Base-by-base conservation (phyloP, 2,888 invertebrate species). In the Drosophila maculinotata region DNA sequence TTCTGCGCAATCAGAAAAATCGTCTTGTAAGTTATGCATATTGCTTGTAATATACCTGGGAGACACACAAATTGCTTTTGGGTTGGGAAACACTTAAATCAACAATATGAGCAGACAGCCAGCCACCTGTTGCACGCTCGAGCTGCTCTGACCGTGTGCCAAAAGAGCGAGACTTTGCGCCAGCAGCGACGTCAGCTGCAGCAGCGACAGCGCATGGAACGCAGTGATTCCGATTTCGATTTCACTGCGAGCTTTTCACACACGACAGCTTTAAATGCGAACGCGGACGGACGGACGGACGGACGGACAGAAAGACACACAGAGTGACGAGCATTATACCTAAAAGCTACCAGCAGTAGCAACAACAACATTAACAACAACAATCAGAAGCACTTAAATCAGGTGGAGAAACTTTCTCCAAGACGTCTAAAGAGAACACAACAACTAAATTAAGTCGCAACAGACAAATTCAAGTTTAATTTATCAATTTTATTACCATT, bases 41-140 rank as follows among this genome's bases (percentile, higher is more conserved):
- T 59, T 31, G 48, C 64, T 45, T 53, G 44, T 65, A 57, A 20
- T 20, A 68, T 54, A 44, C 14, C 52, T 66, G 17, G 2, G 41
- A 30, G 65, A 69, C 60, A 57, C 66, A 77, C 66, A 68, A 76
- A 81, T 69, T 76, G 65, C 47, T 60, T 59, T n/a, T 59, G 56
- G 59, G 41, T 41, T 54, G 59, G 52, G 44, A 77, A 65, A 69
- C 45, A 39, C 5, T 49, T 66, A 66, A 80, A 62, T 69, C 70
- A 86, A 76, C 68, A 64, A 28, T 42, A 26, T 26, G 49, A 51
- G n/a, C n/a, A n/a, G n/a, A n/a, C n/a, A n/a, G n/a, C n/a, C n/a
- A n/a, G 31, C 66, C 65, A 83, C 71, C 64, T 81, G 81, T 87
- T 87, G 87, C 81, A 81, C 78, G 81, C 87, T 87, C 69, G 87